Conservation (phyloP, 2,797 vertebrate genomes). For the Cynopterus sphinx region DNA sequence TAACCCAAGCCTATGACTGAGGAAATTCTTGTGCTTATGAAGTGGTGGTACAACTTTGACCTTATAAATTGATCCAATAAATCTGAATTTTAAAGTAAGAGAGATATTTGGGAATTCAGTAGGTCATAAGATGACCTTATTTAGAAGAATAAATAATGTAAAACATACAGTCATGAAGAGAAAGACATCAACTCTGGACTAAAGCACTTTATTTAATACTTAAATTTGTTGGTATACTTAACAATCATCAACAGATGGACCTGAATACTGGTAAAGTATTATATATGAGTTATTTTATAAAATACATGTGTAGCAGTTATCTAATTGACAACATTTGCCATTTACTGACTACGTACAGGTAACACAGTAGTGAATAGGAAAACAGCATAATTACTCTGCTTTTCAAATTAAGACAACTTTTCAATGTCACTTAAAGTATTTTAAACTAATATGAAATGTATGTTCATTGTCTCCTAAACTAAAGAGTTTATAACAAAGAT, state of each 20-base stretch:
- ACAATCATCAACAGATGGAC: background rate
- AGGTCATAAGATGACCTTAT: conserved; percentile 4
- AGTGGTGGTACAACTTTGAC: background rate
- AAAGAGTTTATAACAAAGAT: background rate
- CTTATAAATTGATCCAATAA: conserved; percentile 26
- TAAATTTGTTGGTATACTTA: background rate
- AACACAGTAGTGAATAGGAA: background rate
- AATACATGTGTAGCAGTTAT: background rate
- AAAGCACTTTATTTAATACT: background rate
- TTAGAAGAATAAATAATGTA: conserved; percentile 33
- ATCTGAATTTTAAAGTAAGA: conserved; percentile 51
- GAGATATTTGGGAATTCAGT: background rate
- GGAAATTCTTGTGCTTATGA: background rate
- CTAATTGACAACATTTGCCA: background rate
- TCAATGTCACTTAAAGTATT: background rate
- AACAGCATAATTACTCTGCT: background rate
- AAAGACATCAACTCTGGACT: background rate
- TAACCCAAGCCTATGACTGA: background rate
- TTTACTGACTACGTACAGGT: background rate
- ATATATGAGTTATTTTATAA: background rate
- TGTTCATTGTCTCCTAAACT: background rate
- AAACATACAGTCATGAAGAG: background rate
- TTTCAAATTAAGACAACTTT: conserved; percentile 6
- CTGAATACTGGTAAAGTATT: background rate
- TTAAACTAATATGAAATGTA: conserved; percentile 24